Evolutionary conservation across 2,888 invertebrate genomes (phyloP), one percentile per base, ranked within the genome.

Genomic region (Chalcis sispes): DNA sequence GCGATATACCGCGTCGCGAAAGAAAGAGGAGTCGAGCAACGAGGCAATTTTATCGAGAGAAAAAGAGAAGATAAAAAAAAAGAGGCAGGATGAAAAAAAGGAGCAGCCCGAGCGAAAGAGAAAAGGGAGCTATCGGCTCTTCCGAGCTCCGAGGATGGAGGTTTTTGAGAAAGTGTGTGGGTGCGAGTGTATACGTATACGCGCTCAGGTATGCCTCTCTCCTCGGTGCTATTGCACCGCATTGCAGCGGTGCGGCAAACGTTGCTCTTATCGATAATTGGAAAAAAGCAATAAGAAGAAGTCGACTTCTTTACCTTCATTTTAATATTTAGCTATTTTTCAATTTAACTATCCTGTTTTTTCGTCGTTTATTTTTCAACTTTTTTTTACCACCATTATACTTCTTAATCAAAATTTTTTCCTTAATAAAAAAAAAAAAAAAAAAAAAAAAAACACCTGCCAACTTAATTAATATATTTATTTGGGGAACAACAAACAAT

Each of bases 191-290:
- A n/a, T 50, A 7, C 48, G 7, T 20, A 13, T 10, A 18, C 48
- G 20, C 36, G 15, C 36, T 32, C 32, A 3, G 32, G n/a, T n/a
- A 23, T 27, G 54, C 27, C 2, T 8, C 32, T 32, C 23, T 10
- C 29, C 36, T 42, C 8, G 32, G n/a, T n/a, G n/a, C n/a, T n/a
- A n/a, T n/a, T n/a, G n/a, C n/a, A n/a, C n/a, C n/a, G n/a, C n/a
- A n/a, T n/a, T 13, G 25, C n/a, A 29, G 15, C 18, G 32, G 36
- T 32, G 18, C 13, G 83, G 83, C 84, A 82, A 81, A 84, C 83
- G 82, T 82, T 80, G 18, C 82, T 84, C 83, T 85, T 85, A 85
- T 85, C 86, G 85, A 84, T 85, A 85, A 85, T 85, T 86, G 84
- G 82, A 82, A 83, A 84, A 83, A 82, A 79, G 79, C 81, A 82